phyloP scores from a whole-genome alignment of 1,140 invertebrate genomes.

The Diachasmimorpha longicaudata region DNA sequence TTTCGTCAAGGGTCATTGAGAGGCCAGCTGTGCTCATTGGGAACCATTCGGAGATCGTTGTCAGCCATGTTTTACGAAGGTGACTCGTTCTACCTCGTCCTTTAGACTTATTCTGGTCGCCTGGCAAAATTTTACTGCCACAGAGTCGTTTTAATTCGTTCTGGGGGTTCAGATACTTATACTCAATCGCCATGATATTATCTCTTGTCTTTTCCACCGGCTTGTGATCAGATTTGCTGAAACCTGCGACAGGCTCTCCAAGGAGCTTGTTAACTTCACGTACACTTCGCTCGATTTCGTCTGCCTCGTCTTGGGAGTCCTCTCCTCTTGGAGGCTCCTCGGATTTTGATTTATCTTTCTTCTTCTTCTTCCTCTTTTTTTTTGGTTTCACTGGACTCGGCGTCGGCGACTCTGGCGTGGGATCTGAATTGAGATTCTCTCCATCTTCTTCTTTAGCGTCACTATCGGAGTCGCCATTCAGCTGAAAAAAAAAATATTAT shows the following conservation, averaged over 20 bases:
- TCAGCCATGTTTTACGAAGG: constrained; percentile 71
- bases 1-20: constrained; percentile 73
- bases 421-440: constrained; percentile 63
- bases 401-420: constrained; percentile 43
- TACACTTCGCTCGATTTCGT: constrained; percentile 77
- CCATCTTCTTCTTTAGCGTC: constrained; percentile 70
- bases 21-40: constrained; percentile 73
- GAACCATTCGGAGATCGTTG: constrained; percentile 74
- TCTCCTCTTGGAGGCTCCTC: constrained; percentile 65
- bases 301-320: constrained; percentile 67
- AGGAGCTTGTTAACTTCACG: constrained; percentile 76
- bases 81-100: constrained; percentile 63
- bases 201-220: constrained; percentile 51
- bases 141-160: constrained; percentile 87
- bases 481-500: constrained; percentile 47
- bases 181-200: constrained; percentile 68
- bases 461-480: constrained; percentile 71
- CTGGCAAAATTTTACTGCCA: constrained; percentile 79
- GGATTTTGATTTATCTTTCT: constrained; percentile 49
- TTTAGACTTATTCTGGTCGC: constrained; percentile 70
- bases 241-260: constrained; percentile 62
- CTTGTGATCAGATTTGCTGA: constrained; percentile 41
- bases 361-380: constrained; percentile 70
- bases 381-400: constrained; percentile 64
- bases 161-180: constrained; percentile 80